A percentile compares a stretch with the other conserved stretches of the same genome.
These are phyloP conservation scores for Seira sanloemensis DNA, from an alignment of 2,888 invertebrate genomes.

Conservation along the genomic window DNA sequence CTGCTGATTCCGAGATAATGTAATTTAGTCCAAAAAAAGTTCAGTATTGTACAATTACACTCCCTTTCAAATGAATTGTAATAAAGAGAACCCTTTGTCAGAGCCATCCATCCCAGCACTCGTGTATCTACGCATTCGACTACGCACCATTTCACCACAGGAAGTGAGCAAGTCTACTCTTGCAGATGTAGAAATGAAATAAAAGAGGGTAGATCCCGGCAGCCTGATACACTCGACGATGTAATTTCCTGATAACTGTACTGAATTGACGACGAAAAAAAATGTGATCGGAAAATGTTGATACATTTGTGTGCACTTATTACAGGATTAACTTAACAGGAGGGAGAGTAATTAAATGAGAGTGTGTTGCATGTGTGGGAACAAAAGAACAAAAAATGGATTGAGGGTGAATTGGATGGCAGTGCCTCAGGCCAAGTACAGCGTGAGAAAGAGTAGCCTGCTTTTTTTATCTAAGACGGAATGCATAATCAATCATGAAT, in stretches of 20 bases:
- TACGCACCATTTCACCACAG: constrained; percentile 5
- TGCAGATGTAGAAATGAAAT: not conserved
- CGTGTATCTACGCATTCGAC: not conserved
- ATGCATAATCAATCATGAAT: constrained; percentile 7
- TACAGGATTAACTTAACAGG: not conserved
- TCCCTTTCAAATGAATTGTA: not conserved
- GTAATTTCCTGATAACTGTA: not conserved
- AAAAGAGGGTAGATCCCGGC: not conserved
- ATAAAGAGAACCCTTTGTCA: too few relatives aligned
- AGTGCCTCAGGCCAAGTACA: not conserved
- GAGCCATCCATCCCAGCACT: too few relatives aligned
- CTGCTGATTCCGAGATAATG: not conserved
- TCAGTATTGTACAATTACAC: not conserved
- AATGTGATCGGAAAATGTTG: not conserved
- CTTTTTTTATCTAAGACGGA: not conserved
- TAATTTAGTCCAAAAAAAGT: not conserved
- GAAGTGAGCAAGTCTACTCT: too few relatives aligned
- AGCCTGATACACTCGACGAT: not conserved
- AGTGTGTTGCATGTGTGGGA: not conserved
- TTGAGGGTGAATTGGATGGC: not conserved
- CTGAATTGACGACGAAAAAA: not conserved
- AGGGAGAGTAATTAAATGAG: constrained; percentile 12
- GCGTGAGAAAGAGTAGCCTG: not conserved
- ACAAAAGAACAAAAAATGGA: not conserved
- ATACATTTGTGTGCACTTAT: not conserved